Evolutionary conservation across 2,888 invertebrate genomes (phyloP), one percentile per base, ranked within the genome.

Genomic region (Eristalis pertinax): DNA sequence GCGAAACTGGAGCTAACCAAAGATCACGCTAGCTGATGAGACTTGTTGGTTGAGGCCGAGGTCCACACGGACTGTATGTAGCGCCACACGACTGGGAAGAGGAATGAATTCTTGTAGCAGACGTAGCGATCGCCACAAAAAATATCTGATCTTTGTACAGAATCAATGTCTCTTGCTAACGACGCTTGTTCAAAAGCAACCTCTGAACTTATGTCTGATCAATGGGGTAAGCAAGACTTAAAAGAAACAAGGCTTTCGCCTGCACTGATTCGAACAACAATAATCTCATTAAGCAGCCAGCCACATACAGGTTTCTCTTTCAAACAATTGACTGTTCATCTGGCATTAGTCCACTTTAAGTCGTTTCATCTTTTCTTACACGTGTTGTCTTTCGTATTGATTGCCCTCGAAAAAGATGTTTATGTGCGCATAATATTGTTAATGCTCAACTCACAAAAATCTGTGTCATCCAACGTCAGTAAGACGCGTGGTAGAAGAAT

Each of bases 391-490:
- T 50, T 50, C 43, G 19, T 50, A 50, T 50, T 50, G n/a, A 19
- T 19, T 50, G 50, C 8, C 19, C 60, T 26, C 60, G 15, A 60
- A 60, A 26, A 11, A 35, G 11, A 60, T 67, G n/a, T n/a, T n/a
- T n/a, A n/a, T n/a, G n/a, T n/a, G n/a, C n/a, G 29, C 35, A n/a
- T 8, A 62, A 62, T n/a, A n/a, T n/a, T n/a, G 60, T 62, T 24
- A 35, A 24, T 35, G 13, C 19, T 60, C 41, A n/a, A 77, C 50
- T 15, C 41, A 1, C 26, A 8, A 26, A 69, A 64, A 70, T 41
- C 56, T 77, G 38, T 77, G 77, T 41, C 77, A 78, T 15, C 38
- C 38, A 78, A 63, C 38, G 38, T 64, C 29, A 58, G 38, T 58
- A 24, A 19, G 26, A 68, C 32, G 64, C 32, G 1, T 32, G 8